Percentiles rank a stretch among this genome's conserved stretches.
Conservation (phyloP, 2,797 vertebrate species). For the Acipenser transmontanus region DNA sequence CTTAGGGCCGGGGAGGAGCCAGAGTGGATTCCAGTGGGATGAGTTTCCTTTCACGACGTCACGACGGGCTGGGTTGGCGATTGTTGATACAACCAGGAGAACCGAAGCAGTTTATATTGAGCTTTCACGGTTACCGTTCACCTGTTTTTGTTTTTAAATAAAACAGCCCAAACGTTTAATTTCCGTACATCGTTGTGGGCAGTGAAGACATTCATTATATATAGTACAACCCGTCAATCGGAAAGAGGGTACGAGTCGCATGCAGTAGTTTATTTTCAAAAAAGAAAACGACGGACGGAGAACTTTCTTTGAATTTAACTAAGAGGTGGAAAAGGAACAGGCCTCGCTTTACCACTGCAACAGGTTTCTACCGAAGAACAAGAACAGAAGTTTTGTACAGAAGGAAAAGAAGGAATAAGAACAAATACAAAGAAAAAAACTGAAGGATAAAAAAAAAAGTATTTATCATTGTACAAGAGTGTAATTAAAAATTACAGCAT, state of each 20-base stretch:
- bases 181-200: too few relatives aligned
- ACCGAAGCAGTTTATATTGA: not conserved
- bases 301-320: conserved; percentile 37
- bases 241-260: too few relatives aligned
- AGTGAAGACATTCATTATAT: too few relatives aligned
- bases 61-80: conserved; percentile 48
- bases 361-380: conserved; percentile 40
- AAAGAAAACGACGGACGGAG: conserved; percentile 37
- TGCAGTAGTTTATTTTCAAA: too few relatives aligned
- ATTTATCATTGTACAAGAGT: too few relatives aligned
- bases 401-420: not conserved
- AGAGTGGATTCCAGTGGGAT: conserved; percentile 46
- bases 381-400: not conserved
- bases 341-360: conserved; percentile 52
- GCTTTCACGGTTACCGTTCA: not conserved
- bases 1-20: conserved; percentile 39
- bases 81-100: conserved; percentile 13
- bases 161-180: not conserved
- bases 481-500: too few relatives aligned
- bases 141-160: not conserved
- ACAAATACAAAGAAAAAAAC: too few relatives aligned
- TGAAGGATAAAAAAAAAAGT: too few relatives aligned
- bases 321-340: conserved; percentile 25
- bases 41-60: conserved; percentile 50
- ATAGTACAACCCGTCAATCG: too few relatives aligned